Conservation (phyloP, 1,140 invertebrate genomes). For the Phenacoccus solenopsis region DNA sequence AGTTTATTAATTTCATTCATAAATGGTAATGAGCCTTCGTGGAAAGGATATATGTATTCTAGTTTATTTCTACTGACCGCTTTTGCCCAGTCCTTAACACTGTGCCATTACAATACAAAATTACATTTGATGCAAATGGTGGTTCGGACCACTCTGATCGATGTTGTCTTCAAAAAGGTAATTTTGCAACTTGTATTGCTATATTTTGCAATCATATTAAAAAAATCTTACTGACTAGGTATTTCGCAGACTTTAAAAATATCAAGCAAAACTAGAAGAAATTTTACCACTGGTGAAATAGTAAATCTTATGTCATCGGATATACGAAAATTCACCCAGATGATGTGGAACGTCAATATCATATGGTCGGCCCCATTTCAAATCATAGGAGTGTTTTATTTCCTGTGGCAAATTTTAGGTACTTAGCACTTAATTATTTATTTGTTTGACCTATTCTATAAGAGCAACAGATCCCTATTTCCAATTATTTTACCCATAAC, state of each 20-base stretch:
- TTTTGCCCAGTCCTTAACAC: constrained; percentile 69
- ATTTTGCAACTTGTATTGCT: constrained; percentile 6
- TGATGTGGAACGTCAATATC: constrained; percentile 84
- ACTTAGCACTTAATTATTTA: constrained; percentile 24
- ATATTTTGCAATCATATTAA: neutral
- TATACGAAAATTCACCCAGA: constrained; percentile 68
- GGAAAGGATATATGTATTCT: constrained; percentile 80
- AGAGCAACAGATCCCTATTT: no score
- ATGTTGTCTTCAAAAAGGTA: constrained; percentile 84
- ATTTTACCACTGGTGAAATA: constrained; percentile 79
- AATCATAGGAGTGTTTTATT: constrained; percentile 75
- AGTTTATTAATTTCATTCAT: constrained; percentile 59
- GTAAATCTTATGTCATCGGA: constrained; percentile 90
- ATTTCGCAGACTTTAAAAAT: constrained; percentile 42
- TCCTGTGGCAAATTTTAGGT: constrained; percentile 71
- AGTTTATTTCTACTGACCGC: constrained; percentile 62
- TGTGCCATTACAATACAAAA: constrained; percentile 78
- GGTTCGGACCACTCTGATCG: constrained; percentile 80
- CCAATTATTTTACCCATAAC: neutral
- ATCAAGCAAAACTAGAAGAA: constrained; percentile 63
- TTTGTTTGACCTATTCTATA: no score
- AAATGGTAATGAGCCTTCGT: constrained; percentile 44
- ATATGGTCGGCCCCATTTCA: constrained; percentile 93
- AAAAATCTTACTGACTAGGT: neutral
- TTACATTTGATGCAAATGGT: constrained; percentile 85